Evolutionary conservation across 2,888 invertebrate genomes (phyloP).

Genomic region (Mythimna pallens): DNA sequence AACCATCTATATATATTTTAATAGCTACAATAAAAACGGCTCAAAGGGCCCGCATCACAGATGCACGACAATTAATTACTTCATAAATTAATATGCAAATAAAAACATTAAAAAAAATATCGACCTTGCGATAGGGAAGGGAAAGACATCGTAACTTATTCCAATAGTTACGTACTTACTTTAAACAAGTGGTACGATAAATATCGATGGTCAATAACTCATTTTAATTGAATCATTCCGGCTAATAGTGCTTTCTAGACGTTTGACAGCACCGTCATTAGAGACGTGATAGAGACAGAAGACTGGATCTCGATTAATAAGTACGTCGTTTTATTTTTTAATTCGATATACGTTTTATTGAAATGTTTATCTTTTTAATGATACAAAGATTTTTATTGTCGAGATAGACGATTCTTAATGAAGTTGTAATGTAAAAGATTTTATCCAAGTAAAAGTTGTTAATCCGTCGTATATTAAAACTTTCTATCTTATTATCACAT

Average conservation of each 20-base stretch:
- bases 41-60: constrained; percentile 58
- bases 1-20: constrained; percentile 51
- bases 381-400: constrained; percentile 56
- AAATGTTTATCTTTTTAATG: constrained; percentile 62
- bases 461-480: constrained; percentile 34
- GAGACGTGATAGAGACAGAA: constrained; percentile 77
- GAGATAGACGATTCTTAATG: constrained; percentile 52
- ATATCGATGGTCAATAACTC: constrained; percentile 82
- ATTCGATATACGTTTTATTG: constrained; percentile 51
- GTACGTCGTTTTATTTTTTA: constrained; percentile 65
- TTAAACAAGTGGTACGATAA: constrained; percentile 67
- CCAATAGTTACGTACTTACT: constrained; percentile 58
- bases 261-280: constrained; percentile 86
- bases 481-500: constrained; percentile 42
- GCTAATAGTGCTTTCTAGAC: constrained; percentile 84
- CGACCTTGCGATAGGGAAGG: constrained; percentile 51
- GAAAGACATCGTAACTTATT: constrained; percentile 63
- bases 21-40: constrained; percentile 53
- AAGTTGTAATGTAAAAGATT: constrained; percentile 50
- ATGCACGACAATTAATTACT: constrained; percentile 62
- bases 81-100: constrained; percentile 65
- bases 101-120: constrained; percentile 59
- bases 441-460: constrained; percentile 50
- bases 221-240: constrained; percentile 88
- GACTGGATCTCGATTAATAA: constrained; percentile 78